A percentile compares a stretch with the other conserved stretches of the same genome.
Evolutionary conservation across 1,140 invertebrate species (phyloP).

Genomic region (Cydia splendana): DNA sequence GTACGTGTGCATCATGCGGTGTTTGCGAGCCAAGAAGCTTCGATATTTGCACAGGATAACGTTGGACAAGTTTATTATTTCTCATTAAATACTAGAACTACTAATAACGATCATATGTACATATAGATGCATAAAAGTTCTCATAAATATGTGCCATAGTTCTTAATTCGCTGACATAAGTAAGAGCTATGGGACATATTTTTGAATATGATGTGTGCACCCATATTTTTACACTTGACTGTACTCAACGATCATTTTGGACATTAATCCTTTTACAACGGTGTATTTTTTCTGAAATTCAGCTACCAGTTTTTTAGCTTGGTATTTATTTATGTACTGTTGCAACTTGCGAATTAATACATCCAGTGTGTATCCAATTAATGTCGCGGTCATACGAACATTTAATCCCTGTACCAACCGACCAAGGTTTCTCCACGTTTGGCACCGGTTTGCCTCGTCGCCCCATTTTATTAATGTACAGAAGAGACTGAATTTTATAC

Average conservation of each 20-base stretch:
- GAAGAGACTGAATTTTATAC: neutral
- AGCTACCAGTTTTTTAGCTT: too few species aligned
- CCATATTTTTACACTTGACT: too few species aligned
- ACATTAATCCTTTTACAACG: too few species aligned
- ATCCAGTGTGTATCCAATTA: neutral
- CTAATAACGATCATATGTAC: neutral
- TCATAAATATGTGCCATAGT: too few species aligned
- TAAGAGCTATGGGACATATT: too few species aligned
- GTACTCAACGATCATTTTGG: too few species aligned
- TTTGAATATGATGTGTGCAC: too few species aligned
- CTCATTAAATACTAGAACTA: neutral
- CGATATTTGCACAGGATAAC: neutral
- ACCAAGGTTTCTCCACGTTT: slow-evolving; percentile 58
- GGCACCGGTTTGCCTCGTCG: slow-evolving; percentile 40
- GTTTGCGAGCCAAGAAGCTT: neutral
- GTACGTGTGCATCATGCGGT: slow-evolving; percentile 44
- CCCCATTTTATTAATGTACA: neutral
- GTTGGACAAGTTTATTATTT: neutral
- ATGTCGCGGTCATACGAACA: neutral
- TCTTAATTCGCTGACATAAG: too few species aligned
- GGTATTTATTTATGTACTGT: too few species aligned
- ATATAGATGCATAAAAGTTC: too few species aligned
- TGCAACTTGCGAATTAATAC: too few species aligned
- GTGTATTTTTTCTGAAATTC: too few species aligned
- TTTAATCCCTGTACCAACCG: slow-evolving; percentile 48